Conservation (phyloP, 2,113 vertebrate species). For the Chunga burmeisteri region DNA sequence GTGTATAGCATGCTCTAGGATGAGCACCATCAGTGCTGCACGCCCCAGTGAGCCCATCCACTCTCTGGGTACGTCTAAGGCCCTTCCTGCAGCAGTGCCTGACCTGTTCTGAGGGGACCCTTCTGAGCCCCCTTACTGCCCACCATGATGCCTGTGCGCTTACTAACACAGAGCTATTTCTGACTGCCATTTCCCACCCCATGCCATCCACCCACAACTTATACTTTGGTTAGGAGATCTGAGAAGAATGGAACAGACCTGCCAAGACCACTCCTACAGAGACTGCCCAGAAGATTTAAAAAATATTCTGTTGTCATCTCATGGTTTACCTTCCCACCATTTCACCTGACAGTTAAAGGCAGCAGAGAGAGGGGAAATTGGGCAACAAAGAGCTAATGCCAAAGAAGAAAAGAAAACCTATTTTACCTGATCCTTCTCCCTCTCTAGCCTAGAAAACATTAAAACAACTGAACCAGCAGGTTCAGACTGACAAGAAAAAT, state of each 20-base stretch:
- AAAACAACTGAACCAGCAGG: neutral
- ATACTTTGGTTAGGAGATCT: neutral
- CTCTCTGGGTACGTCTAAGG: neutral
- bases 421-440: neutral
- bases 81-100: neutral
- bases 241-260: neutral
- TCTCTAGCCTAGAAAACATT: neutral
- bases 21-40: neutral
- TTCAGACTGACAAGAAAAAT: neutral
- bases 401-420: neutral
- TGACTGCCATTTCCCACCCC: neutral
- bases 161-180: neutral
- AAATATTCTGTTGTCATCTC: neutral
- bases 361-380: neutral
- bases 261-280: neutral
- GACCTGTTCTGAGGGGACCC: neutral
- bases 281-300: neutral
- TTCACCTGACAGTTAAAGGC: neutral
- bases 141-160: fast-evolving
- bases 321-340: neutral
- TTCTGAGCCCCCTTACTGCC: neutral
- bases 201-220: neutral
- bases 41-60: fast-evolving
- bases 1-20: fast-evolving
- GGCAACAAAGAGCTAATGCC: neutral